Evolutionary conservation across 2,113 vertebrate species (phyloP), one percentile per base, ranked within the genome.

Genomic region (Oncorhynchus mykiss): DNA sequence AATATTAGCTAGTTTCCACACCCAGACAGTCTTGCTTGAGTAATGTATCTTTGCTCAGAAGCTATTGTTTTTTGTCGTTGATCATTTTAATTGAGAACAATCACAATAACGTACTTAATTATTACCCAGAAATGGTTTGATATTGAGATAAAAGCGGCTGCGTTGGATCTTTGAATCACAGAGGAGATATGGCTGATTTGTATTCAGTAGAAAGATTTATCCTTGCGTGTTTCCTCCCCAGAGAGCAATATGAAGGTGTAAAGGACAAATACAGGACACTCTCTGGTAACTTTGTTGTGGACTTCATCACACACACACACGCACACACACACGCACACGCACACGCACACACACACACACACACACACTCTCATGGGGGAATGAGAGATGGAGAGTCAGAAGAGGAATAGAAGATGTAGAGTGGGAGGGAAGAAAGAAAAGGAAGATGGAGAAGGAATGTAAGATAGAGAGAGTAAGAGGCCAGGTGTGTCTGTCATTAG

Each of bases 401-500:
- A 79, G 59, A 69, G 65, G 82, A 77, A 67, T 34, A 78, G 34
- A 20, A 25, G 31, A 22, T 29, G 49, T 54, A 76, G 81, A 71
- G 64, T 71, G 76, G 74, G 27, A 34, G 66, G 16, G 12, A 67
- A 29, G 14, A 13, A 29, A 25, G 25, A 22, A 31, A 25, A 31
- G 25, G 34, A 20, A 25, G 31, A 14, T 29, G 49, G 48, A 76
- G 66, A 34, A 2, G 14, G 66, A 67, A 24, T 27, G 66, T 3
- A 11, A 18, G 67, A 31, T 3, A 16, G 65, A 34, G 16, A n/a
- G 16, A 25, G 7, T 16, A 7, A 68, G 67, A 68, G 31, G 73
- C 78, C 81, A 74, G 79, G 78, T 82, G 72, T 74, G 83, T 90
- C 88, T 88, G 76, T 90, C 88, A 90, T 89, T 90, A 90, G 78